phyloP scores from a whole-genome alignment of 2,888 invertebrate genomes.

The Mesorhabditis spiculigera region DNA sequence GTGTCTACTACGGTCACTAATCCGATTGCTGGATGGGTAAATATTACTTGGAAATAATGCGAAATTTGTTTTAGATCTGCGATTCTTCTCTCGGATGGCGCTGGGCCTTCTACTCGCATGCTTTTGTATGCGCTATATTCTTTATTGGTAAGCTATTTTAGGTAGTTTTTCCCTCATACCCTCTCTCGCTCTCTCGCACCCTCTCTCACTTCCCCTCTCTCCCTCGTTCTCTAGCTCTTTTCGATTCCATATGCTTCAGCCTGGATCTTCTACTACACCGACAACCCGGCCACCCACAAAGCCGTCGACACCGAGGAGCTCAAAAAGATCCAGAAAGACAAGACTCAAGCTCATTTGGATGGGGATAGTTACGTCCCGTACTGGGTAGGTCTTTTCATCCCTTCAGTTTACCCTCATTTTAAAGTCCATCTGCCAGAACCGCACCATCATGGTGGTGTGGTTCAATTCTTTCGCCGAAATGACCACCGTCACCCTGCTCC shows the following conservation, averaged over 20 bases:
- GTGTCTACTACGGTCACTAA: constrained; percentile 45
- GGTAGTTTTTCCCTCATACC: too few species aligned
- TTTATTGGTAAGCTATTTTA: constrained; percentile 14
- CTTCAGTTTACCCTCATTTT: neutral
- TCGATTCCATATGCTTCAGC: neutral
- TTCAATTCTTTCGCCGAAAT: constrained; percentile 50
- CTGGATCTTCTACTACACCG: constrained; percentile 36
- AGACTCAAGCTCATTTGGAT: constrained; percentile 45
- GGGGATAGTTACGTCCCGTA: constrained; percentile 50
- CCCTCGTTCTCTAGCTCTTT: neutral
- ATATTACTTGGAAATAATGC: constrained; percentile 7
- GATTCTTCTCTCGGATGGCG: constrained; percentile 44
- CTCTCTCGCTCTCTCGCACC: too few species aligned
- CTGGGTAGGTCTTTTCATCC: constrained; percentile 18
- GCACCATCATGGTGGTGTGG: constrained; percentile 45
- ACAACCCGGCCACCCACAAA: constrained; percentile 28
- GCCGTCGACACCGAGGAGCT: constrained; percentile 34
- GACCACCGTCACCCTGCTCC: constrained; percentile 45
- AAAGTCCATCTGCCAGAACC: constrained; percentile 44
- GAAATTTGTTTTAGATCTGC: constrained; percentile 30
- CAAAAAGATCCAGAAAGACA: constrained; percentile 40
- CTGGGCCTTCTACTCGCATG: constrained; percentile 48
- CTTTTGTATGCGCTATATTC: constrained; percentile 22
- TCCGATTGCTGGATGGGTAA: constrained; percentile 44
- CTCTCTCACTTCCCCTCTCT: too few species aligned